Evolutionary conservation across 2,113 vertebrate species (phyloP).

Genomic region (Alces alces): DNA sequence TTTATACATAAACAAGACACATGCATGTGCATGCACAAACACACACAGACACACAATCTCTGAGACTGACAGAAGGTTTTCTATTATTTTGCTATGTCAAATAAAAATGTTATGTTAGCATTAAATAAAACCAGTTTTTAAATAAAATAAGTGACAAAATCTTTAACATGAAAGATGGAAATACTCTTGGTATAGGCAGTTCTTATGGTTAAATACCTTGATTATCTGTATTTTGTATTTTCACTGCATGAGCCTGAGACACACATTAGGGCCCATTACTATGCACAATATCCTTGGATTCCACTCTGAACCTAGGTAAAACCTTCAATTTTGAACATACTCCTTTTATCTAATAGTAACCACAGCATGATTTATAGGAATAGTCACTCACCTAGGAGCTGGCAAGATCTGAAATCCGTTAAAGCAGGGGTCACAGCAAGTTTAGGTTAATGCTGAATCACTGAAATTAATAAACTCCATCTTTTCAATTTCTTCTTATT

Average conservation of each 20-base stretch:
- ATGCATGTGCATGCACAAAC: neutral
- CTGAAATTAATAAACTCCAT: neutral
- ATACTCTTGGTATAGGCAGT: neutral
- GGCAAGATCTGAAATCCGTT: neutral
- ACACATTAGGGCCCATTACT: neutral
- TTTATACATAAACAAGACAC: neutral
- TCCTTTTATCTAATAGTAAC: neutral
- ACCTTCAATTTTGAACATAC: neutral
- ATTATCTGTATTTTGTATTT: neutral
- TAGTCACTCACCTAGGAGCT: neutral
- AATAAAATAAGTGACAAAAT: neutral
- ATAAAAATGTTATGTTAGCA: neutral
- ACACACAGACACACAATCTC: neutral
- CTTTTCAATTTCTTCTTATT: neutral
- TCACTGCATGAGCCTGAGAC: neutral
- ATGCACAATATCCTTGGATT: neutral
- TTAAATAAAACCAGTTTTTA: neutral
- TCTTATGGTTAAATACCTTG: neutral
- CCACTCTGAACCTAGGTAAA: neutral
- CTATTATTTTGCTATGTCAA: neutral
- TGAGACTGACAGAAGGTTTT: neutral
- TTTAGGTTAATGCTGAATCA: neutral
- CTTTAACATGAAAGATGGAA: neutral
- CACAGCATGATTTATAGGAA: neutral
- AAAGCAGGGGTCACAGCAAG: neutral